Conservation (phyloP, 2,888 invertebrate genomes). For the Prenolepis imparis region DNA sequence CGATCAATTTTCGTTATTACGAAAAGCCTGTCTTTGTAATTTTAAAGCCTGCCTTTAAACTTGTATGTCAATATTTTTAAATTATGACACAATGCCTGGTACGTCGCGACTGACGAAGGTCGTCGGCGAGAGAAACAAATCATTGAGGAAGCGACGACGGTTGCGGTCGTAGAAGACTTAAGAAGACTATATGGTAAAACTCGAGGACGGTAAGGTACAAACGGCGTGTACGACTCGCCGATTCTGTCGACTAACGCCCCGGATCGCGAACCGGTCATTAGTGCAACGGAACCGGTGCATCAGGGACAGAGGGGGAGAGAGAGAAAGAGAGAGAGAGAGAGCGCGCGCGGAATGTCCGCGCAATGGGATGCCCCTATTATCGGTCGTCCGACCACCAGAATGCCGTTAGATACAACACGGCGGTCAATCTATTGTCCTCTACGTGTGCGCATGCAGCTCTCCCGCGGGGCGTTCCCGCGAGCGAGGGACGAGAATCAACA, state of each 20-base stretch:
- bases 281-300: conserved; percentile 81
- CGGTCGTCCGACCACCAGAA: conserved; percentile 82
- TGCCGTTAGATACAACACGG: conserved; percentile 80
- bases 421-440: conserved; percentile 82
- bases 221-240: too few relatives aligned
- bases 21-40: not conserved
- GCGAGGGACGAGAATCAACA: not conserved
- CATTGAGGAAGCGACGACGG: conserved; percentile 8
- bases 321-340: conserved; percentile 32
- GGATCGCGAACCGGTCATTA: conserved; percentile 77
- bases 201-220: conserved; percentile 40
- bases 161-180: conserved; percentile 32
- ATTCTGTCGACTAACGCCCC: conserved; percentile 67
- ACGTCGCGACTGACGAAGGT: not conserved
- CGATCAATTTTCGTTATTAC: not conserved
- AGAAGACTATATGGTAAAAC: conserved; percentile 4
- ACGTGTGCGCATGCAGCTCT: conserved; percentile 72
- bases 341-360: conserved; percentile 77
- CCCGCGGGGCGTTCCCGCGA: conserved; percentile 30
- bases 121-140: not conserved
- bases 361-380: conserved; percentile 78
- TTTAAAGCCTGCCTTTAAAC: not conserved
- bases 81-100: not conserved
- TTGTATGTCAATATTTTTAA: not conserved
- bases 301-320: conserved; percentile 62